These are phyloP conservation scores for Brachypalpus laphriformis DNA, from an alignment of 2,888 invertebrate species.

Conservation along the genomic window DNA sequence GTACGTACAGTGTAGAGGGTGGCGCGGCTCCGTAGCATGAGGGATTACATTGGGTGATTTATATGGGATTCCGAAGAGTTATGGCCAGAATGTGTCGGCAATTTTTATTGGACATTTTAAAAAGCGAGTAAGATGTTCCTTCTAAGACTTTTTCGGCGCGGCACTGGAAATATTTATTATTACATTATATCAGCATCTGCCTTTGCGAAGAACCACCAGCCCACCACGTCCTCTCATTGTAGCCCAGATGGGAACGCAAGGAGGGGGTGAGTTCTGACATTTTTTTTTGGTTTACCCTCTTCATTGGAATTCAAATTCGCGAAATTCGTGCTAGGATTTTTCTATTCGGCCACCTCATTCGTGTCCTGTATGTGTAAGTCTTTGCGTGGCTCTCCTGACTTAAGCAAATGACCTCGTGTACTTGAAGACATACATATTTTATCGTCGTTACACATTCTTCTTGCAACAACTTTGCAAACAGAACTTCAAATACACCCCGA, in stretches of 20 bases:
- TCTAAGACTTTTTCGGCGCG: slow-evolving; percentile 77
- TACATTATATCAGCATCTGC: slow-evolving; percentile 72
- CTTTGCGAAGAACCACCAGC: slow-evolving; percentile 21
- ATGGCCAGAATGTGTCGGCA: slow-evolving; percentile 84
- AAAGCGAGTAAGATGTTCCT: slow-evolving; percentile 83
- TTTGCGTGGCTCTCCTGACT: background rate
- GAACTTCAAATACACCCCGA: background rate
- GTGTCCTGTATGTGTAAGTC: slow-evolving; percentile 13
- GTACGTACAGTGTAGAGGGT: slow-evolving; percentile 77
- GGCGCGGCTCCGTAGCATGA: slow-evolving; percentile 81
- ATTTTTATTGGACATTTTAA: slow-evolving; percentile 84
- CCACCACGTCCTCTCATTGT: slow-evolving; percentile 31
- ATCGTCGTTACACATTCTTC: background rate
- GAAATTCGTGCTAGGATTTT: slow-evolving; percentile 41
- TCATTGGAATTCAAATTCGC: slow-evolving; percentile 48
- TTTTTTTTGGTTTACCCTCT: background rate
- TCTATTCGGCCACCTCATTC: slow-evolving; percentile 28
- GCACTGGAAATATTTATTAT: slow-evolving; percentile 72
- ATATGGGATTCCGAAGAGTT: slow-evolving; percentile 84
- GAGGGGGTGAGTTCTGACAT: background rate
- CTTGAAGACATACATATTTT: background rate
- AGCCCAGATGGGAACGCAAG: slow-evolving; percentile 38
- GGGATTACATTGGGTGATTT: slow-evolving; percentile 83
- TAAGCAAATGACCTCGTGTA: slow-evolving; percentile 40
- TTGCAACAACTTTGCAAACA: slow-evolving; percentile 22